Conservation (phyloP, 2,113 vertebrate species). For the Pachyramphus minor region DNA sequence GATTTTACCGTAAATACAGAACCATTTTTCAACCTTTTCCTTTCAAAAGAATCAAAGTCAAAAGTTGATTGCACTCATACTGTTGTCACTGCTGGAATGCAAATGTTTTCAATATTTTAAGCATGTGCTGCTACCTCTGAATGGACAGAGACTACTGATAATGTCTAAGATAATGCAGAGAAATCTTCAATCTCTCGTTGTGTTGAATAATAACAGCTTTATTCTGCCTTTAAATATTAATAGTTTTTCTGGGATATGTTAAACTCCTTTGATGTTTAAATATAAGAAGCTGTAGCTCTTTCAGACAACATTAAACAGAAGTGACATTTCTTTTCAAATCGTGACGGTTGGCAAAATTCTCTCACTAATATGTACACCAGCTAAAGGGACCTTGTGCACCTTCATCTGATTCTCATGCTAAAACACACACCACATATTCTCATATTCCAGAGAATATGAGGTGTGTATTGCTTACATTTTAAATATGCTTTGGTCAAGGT, state of each 20-base stretch:
- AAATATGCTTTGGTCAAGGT: background rate
- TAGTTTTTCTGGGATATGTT: background rate
- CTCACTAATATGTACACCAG: background rate
- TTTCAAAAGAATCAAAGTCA: background rate
- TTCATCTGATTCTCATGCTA: background rate
- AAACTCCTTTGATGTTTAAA: constrained; percentile 28
- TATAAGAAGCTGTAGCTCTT: background rate
- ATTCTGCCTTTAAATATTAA: constrained; percentile 14
- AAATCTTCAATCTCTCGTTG: background rate
- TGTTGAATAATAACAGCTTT: background rate
- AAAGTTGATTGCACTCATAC: background rate
- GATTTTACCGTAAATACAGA: background rate
- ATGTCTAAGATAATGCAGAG: background rate
- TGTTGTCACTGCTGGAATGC: background rate
- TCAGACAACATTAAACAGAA: background rate
- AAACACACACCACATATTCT: too few relatives aligned
- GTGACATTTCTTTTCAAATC: background rate
- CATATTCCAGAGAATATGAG: background rate
- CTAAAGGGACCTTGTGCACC: background rate
- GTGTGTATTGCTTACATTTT: background rate
- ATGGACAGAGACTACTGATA: background rate
- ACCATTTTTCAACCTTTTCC: background rate
- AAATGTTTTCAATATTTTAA: background rate
- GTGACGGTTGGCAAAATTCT: background rate
- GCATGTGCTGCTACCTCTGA: background rate